phyloP scores from a whole-genome alignment of 1,140 invertebrate genomes.

The Drosophila bipectinata region DNA sequence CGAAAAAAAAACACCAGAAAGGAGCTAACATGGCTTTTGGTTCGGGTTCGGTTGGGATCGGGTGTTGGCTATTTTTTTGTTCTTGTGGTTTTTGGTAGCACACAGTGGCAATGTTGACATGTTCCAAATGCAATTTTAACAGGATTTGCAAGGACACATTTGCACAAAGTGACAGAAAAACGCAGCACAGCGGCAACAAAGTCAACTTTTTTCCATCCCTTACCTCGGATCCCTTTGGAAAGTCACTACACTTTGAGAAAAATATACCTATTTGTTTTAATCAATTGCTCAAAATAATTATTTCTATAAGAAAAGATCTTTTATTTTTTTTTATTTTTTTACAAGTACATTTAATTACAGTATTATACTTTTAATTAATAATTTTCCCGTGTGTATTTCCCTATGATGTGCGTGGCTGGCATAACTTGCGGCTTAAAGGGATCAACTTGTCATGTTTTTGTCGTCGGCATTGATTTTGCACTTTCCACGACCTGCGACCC shows the following conservation, averaged over 20 bases:
- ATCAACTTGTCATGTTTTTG: constrained; percentile 79
- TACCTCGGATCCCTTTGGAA: constrained; percentile 12
- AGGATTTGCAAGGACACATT: constrained; percentile 81
- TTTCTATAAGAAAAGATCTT: too few species aligned
- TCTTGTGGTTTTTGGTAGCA: constrained; percentile 62
- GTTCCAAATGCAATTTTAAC: constrained; percentile 83
- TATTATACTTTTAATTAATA: neutral
- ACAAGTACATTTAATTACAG: neutral
- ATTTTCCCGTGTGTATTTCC: constrained; percentile 11
- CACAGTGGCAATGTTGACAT: constrained; percentile 76
- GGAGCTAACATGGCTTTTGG: constrained; percentile 31
- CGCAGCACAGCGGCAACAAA: constrained; percentile 67
- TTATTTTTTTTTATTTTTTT: too few species aligned
- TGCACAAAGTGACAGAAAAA: constrained; percentile 82
- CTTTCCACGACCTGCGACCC: constrained; percentile 56
- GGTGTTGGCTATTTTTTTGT: constrained; percentile 25
- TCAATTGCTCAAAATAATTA: neutral
- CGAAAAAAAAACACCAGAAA: constrained; percentile 7
- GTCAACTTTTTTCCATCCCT: constrained; percentile 60
- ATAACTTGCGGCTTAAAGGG: constrained; percentile 82
- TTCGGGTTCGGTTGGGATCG: constrained; percentile 16
- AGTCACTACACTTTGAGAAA: constrained; percentile 15
- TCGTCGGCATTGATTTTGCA: constrained; percentile 80
- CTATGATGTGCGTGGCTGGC: constrained; percentile 72
- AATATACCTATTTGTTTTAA: neutral